Evolutionary conservation across 1,140 invertebrate species (phyloP), one percentile per base, ranked within the genome.

Genomic region (Pseudomyrmex concolor): DNA sequence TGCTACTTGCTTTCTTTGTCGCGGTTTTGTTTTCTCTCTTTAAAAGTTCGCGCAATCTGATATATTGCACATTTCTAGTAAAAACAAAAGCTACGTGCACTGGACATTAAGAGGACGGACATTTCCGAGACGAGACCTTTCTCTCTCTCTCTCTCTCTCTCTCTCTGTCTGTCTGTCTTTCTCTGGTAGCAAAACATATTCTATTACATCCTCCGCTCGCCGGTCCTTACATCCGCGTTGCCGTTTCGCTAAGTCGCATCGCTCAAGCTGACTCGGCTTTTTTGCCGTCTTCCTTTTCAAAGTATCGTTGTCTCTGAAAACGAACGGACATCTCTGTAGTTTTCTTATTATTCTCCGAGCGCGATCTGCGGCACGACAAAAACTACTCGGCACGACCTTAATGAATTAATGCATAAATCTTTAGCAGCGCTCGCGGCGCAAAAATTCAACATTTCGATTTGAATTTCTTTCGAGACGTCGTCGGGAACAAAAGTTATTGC

Each of bases 361-460:
- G 5, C 12, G 43, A 17, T 8, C 34, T 12, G 19, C 22, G 0
- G 13, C 50, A 54, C 12, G 15, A 25, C 54, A 80, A 80, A 22
- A 80, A 80, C 34, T 4, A 60, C n/a, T 17, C 54, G 54, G 43
- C 22, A 60, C 5, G 34, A 50, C 15, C 10, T 59, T 70, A 80
- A 80, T 80, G 55, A 80, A 80, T 71, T 80, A 71, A 80, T 80
- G 70, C 54, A 80, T 80, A 70, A 80, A 80, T 80, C 66, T 34
- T 34, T 7, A n/a, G 5, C 5, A 13, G 19, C 22, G 22, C 2
- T 25, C 22, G 22, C 15, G 2, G 19, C n/a, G 22, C 9, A 9
- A 48, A 80, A 80, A 80, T 71, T 60, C 22, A 51, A 51, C 2
- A 59, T 2, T 67, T 45, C 2, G 8, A 15, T 19, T 54, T 12